phyloP scores from a whole-genome alignment of 2,113 vertebrate genomes.

The Empidonax alnorum region DNA sequence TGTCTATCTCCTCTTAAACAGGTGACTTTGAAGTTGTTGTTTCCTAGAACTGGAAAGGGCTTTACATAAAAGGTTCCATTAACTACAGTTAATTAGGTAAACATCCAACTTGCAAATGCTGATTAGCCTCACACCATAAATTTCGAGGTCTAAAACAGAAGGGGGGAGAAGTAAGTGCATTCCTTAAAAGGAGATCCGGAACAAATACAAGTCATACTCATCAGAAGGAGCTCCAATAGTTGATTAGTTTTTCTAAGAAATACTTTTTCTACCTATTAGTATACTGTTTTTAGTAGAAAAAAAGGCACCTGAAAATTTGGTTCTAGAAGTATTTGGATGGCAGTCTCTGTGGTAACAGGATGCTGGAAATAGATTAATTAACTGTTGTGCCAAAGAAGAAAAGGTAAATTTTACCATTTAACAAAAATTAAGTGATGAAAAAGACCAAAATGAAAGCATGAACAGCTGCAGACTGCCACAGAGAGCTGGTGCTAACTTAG shows the following conservation, averaged over 20 bases:
- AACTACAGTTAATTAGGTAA: neutral
- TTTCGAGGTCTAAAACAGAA: neutral
- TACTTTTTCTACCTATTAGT: neutral
- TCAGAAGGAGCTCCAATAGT: neutral
- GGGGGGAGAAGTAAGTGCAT: neutral
- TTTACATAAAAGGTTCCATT: neutral
- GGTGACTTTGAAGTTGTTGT: neutral
- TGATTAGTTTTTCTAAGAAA: neutral
- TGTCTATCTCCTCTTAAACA: neutral
- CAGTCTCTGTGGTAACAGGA: neutral
- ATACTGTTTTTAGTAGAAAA: neutral
- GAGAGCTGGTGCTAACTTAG: neutral
- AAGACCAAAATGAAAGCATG: neutral
- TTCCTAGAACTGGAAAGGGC: neutral
- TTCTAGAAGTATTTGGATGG: rapidly evolving
- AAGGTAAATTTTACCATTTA: neutral
- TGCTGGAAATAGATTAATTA: neutral
- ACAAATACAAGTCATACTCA: neutral
- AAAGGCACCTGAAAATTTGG: neutral
- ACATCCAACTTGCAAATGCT: neutral
- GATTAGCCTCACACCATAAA: neutral
- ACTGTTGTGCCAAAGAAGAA: neutral
- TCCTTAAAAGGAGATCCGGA: neutral
- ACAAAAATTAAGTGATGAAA: neutral
- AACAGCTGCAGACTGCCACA: neutral